Evolutionary conservation across 1,140 invertebrate species (phyloP).

Genomic region (Mizuhopecten yessoensis): DNA sequence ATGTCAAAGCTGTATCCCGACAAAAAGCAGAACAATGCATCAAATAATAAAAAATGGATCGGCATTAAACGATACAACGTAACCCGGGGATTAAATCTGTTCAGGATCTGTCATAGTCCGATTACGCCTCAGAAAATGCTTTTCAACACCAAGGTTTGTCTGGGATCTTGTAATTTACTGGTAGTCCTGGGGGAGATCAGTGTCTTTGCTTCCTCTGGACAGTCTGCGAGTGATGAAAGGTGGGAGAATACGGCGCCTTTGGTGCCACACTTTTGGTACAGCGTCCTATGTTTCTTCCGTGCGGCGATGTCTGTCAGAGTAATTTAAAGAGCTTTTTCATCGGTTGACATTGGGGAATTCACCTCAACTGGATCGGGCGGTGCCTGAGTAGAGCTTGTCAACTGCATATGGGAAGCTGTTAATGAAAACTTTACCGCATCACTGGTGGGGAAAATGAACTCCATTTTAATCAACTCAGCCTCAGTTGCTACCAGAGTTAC

Average conservation of each 20-base stretch:
- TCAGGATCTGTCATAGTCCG: background rate
- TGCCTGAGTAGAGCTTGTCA: background rate
- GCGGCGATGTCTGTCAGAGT: background rate
- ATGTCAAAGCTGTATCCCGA: background rate
- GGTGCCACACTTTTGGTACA: background rate
- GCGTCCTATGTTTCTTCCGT: background rate
- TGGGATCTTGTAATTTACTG: background rate
- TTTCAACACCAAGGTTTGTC: background rate
- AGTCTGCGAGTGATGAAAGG: background rate
- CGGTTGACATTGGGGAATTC: background rate
- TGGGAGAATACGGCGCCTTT: background rate
- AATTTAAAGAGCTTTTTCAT: constrained; percentile 18
- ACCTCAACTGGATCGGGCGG: background rate
- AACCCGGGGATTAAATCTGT: background rate
- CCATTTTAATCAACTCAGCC: no score
- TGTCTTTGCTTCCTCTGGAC: background rate
- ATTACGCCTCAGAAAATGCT: background rate
- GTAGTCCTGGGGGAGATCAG: background rate
- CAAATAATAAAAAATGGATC: background rate
- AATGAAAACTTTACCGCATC: constrained; percentile 34
- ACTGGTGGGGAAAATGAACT: background rate
- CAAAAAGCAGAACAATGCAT: background rate
- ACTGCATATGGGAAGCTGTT: background rate
- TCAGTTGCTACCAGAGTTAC: no score
- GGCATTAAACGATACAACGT: background rate